Evolutionary conservation across 1,140 invertebrate genomes (phyloP).

Genomic region (Sarcophaga peregrina): DNA sequence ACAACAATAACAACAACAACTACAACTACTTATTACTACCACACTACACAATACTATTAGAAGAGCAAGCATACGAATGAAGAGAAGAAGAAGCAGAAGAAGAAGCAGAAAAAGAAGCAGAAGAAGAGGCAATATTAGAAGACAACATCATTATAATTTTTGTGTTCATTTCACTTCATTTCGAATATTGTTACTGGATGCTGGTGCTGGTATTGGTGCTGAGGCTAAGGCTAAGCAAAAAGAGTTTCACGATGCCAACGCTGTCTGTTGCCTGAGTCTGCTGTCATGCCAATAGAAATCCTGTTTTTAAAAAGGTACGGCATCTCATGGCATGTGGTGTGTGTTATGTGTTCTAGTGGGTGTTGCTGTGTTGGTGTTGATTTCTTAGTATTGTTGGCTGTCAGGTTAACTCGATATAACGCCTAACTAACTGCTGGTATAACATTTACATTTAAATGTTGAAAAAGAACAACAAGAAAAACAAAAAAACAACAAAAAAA

Average conservation of each 20-base stretch:
- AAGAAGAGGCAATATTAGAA: slow-evolving; percentile 7
- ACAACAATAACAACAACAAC: too few species aligned
- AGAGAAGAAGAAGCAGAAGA: neutral
- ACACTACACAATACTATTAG: too few species aligned
- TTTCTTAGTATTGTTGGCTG: too few species aligned
- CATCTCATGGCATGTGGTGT: too few species aligned
- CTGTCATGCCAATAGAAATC: too few species aligned
- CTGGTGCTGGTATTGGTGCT: neutral
- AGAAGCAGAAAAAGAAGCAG: neutral
- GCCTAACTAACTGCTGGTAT: neutral
- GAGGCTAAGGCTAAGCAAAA: neutral
- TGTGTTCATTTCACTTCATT: neutral
- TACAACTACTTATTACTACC: too few species aligned
- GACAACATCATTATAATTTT: slow-evolving; percentile 25
- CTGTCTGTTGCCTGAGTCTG: too few species aligned
- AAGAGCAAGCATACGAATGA: too few species aligned
- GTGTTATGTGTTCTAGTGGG: too few species aligned
- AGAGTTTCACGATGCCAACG: neutral
- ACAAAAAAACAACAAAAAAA: neutral
- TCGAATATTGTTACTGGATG: neutral
- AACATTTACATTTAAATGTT: slow-evolving; percentile 14
- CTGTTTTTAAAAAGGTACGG: too few species aligned
- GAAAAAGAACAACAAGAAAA: neutral
- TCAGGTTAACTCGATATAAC: neutral
- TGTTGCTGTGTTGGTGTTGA: too few species aligned